phyloP scores from a whole-genome alignment of 2,888 invertebrate genomes.

The Pseudanteris insignis region DNA sequence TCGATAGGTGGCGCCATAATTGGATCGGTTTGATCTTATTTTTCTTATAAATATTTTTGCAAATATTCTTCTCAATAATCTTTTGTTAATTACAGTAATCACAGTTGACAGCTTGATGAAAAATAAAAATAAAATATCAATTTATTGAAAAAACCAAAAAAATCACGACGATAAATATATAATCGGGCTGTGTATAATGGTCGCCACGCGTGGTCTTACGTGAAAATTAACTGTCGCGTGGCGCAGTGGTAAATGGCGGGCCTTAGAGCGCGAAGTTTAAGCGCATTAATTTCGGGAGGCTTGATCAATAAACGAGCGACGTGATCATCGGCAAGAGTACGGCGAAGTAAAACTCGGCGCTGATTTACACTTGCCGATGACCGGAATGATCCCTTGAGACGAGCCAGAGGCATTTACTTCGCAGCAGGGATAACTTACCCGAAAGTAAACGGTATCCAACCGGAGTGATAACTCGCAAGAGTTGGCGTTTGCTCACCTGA shows the following conservation, averaged over 20 bases:
- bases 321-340: slow-evolving; percentile 45
- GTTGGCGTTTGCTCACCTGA: slow-evolving; percentile 51
- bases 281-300: slow-evolving; percentile 48
- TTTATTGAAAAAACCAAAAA: neutral
- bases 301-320: slow-evolving; percentile 46
- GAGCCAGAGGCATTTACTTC: slow-evolving; percentile 41
- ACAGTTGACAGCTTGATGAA: no score
- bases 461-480: slow-evolving; percentile 38
- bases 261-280: slow-evolving; percentile 38
- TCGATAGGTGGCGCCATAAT: no score
- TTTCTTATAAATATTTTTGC: no score
- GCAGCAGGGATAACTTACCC: slow-evolving; percentile 49
- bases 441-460: slow-evolving; percentile 38
- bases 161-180: no score
- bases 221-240: slow-evolving; percentile 41
- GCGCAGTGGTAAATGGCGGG: slow-evolving; percentile 36
- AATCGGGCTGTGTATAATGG: no score
- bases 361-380: slow-evolving; percentile 45
- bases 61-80: no score
- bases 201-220: slow-evolving; percentile 11
- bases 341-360: slow-evolving; percentile 42
- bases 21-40: no score
- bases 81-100: no score
- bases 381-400: slow-evolving; percentile 39
- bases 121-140: neutral